Evolutionary conservation across 2,797 vertebrate genomes (phyloP).

Genomic region (Anableps anableps): DNA sequence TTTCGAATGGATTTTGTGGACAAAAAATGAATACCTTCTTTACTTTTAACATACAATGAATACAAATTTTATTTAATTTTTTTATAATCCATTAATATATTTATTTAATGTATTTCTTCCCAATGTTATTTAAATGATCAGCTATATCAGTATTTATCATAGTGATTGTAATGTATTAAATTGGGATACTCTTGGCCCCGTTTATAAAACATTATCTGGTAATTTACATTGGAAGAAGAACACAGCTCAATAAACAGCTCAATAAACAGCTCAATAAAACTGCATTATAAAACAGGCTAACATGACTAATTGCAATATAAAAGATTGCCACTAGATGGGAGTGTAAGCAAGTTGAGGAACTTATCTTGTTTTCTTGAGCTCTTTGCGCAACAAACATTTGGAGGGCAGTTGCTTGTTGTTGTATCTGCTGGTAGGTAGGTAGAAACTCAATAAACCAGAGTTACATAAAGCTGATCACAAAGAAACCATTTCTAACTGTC

Average conservation of each 20-base stretch:
- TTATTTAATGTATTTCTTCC: too few species aligned
- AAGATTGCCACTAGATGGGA: slow-evolving; percentile 54
- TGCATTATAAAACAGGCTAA: background rate
- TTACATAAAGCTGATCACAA: slow-evolving; percentile 59
- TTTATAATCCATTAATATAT: background rate
- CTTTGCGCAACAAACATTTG: slow-evolving; percentile 60
- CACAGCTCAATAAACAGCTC: background rate
- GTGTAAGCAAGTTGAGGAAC: slow-evolving; percentile 37
- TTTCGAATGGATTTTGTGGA: too few species aligned
- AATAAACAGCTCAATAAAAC: background rate
- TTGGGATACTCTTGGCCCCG: background rate
- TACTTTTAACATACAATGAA: background rate
- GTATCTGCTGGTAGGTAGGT: slow-evolving; percentile 58
- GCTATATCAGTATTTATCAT: background rate
- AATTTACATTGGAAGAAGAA: background rate
- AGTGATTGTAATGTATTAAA: background rate
- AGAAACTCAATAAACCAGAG: slow-evolving; percentile 58
- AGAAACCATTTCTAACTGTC: slow-evolving; percentile 40
- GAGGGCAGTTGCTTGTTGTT: slow-evolving; percentile 54
- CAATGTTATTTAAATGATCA: too few species aligned
- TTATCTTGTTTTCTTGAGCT: slow-evolving; percentile 9
- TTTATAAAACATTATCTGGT: background rate
- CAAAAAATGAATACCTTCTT: background rate
- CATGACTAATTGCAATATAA: slow-evolving; percentile 20
- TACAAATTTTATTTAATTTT: background rate